Percentiles rank a stretch among this genome's conserved stretches.
Conservation (phyloP, 2,888 invertebrate genomes). For the Drepana falcataria region DNA sequence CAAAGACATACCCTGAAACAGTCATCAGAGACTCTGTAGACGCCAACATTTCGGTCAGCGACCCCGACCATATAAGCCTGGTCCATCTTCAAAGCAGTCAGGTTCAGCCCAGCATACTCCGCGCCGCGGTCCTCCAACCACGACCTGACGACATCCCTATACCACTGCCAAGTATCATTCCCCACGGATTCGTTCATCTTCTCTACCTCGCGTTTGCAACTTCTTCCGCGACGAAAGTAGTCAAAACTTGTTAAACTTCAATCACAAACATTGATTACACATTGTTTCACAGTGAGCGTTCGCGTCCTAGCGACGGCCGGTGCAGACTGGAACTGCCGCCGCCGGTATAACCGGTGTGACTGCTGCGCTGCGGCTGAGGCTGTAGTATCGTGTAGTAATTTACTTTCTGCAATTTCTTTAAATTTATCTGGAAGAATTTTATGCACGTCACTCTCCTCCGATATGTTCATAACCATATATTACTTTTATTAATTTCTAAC, state of each 20-base stretch:
- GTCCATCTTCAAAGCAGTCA: constrained; percentile 80
- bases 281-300: constrained; percentile 17
- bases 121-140: constrained; percentile 80
- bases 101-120: constrained; percentile 73
- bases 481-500: no score
- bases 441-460: neutral
- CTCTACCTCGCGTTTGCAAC: constrained; percentile 25
- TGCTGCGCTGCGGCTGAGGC: constrained; percentile 19
- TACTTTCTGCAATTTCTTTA: constrained; percentile 58
- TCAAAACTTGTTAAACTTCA: constrained; percentile 21
- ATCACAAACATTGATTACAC: constrained; percentile 8
- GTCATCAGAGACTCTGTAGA: constrained; percentile 84
- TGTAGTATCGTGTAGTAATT: constrained; percentile 22
- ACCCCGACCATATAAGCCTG: constrained; percentile 80
- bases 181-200: constrained; percentile 55
- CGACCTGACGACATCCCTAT: constrained; percentile 61
- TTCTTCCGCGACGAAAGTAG: constrained; percentile 26
- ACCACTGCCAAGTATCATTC: constrained; percentile 63
- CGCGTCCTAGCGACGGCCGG: constrained; percentile 16
- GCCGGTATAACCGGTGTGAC: constrained; percentile 35
- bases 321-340: constrained; percentile 25
- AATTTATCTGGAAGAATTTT: constrained; percentile 40
- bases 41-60: constrained; percentile 60
- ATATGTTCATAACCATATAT: neutral
- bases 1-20: constrained; percentile 80